These are phyloP conservation scores for Lepidochrysops patricia DNA, from an alignment of 2,888 invertebrate species.

Conservation along the genomic window DNA sequence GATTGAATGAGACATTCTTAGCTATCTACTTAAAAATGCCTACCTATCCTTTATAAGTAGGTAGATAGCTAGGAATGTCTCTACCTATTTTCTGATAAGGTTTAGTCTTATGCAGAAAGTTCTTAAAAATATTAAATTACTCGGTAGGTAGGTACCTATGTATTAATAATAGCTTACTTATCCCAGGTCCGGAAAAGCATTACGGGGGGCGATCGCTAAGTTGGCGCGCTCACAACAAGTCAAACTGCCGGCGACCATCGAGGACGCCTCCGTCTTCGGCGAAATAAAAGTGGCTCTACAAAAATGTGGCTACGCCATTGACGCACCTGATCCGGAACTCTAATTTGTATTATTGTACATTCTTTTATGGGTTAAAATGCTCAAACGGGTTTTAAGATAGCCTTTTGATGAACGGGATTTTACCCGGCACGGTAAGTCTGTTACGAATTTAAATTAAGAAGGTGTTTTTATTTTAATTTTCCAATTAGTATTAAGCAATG, in stretches of 20 bases:
- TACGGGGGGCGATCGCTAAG: conserved; percentile 88
- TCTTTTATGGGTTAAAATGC: background rate
- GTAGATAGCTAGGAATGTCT: no score
- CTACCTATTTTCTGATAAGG: no score
- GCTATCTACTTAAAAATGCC: no score
- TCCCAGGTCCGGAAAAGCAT: conserved; percentile 82
- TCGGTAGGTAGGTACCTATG: no score
- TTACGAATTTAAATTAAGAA: background rate
- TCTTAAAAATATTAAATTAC: no score
- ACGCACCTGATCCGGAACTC: conserved; percentile 78
- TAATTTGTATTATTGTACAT: conserved; percentile 8
- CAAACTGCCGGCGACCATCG: conserved; percentile 89
- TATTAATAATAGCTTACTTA: no score
- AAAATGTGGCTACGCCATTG: conserved; percentile 82
- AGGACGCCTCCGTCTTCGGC: conserved; percentile 87
- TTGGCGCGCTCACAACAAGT: conserved; percentile 87
- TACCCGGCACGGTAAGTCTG: background rate
- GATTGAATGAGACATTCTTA: no score
- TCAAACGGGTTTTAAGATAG: background rate
- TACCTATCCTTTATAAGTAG: no score
- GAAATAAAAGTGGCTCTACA: conserved; percentile 85
- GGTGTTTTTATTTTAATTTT: background rate
- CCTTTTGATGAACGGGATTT: no score
- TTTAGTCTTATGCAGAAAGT: no score
- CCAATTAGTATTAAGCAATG: no score